A percentile compares a stretch with the other conserved stretches of the same genome.
These are phyloP conservation scores for Norana najaformis DNA, from an alignment of 2,888 invertebrate species.

Conservation along the genomic window DNA sequence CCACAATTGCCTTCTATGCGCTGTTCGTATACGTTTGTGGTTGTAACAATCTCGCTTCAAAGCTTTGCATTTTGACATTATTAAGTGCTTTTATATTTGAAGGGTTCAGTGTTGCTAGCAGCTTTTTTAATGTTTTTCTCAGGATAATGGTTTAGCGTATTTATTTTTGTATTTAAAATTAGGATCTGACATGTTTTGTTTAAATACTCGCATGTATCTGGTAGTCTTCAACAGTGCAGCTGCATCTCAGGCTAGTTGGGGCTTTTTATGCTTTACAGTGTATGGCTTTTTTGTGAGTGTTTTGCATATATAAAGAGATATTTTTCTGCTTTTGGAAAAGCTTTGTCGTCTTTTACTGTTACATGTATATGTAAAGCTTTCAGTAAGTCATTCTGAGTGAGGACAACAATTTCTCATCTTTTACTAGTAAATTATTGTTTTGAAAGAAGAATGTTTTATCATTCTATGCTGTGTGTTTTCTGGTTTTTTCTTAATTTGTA, in stretches of 20 bases:
- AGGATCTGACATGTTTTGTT: not conserved
- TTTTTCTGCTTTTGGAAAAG: not conserved
- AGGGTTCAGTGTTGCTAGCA: not conserved
- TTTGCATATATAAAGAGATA: not conserved
- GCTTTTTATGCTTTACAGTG: conserved; percentile 2
- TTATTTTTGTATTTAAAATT: not conserved
- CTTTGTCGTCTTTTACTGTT: not conserved
- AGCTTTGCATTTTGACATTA: not conserved
- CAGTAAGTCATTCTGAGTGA: not conserved
- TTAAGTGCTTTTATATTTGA: not conserved
- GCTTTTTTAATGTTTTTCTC: not conserved
- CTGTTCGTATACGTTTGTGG: not conserved
- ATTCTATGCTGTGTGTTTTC: not conserved
- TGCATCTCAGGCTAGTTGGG: not conserved
- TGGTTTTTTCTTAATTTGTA: not conserved
- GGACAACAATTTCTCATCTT: not conserved
- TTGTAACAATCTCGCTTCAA: not conserved
- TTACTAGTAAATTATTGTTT: not conserved
- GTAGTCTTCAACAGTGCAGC: not conserved
- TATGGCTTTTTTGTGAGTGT: not conserved
- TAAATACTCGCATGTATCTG: not conserved
- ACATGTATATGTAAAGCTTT: not conserved
- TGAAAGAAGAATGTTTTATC: not conserved
- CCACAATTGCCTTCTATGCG: not conserved
- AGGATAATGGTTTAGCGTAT: not conserved